Evolutionary conservation across 2,888 invertebrate species (phyloP).

Genomic region (Himalopsyche tibetana): DNA sequence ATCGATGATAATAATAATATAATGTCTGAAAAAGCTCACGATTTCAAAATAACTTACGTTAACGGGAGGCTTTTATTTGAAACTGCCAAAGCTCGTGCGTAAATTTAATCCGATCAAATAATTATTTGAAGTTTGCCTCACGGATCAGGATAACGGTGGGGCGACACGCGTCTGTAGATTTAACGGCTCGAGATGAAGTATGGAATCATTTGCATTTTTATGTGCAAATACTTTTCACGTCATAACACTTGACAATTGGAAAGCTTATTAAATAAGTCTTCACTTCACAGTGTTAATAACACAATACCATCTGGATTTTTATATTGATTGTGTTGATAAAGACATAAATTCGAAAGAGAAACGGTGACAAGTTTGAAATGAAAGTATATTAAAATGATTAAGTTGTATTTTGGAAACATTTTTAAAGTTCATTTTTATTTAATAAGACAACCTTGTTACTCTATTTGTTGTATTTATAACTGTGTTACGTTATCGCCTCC

Average conservation of each 20-base stretch:
- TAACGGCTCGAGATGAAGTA: not conserved
- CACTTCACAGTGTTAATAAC: not conserved
- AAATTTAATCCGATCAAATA: conserved; percentile 27
- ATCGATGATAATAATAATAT: conserved; percentile 7
- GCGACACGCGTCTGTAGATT: not conserved
- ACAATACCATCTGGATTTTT: not conserved
- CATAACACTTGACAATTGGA: not conserved
- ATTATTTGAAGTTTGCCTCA: conserved; percentile 15
- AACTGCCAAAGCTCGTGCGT: conserved; percentile 9
- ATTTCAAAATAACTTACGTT: conserved; percentile 9
- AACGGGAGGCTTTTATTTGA: conserved; percentile 20
- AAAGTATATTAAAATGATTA: too few relatives aligned
- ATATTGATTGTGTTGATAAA: not conserved
- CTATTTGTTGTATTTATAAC: too few relatives aligned
- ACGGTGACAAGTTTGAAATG: too few relatives aligned
- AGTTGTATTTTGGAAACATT: not conserved
- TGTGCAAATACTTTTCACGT: not conserved
- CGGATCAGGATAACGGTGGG: not conserved
- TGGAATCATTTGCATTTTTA: conserved; percentile 7
- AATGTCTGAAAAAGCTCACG: conserved; percentile 14
- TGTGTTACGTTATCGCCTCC: too few relatives aligned
- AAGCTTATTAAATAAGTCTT: not conserved
- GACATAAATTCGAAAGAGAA: too few relatives aligned
- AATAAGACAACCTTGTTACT: too few relatives aligned
- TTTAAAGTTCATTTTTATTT: too few relatives aligned